phyloP scores from a whole-genome alignment of 2,113 vertebrate species.

The Sapayoa aenigma region DNA sequence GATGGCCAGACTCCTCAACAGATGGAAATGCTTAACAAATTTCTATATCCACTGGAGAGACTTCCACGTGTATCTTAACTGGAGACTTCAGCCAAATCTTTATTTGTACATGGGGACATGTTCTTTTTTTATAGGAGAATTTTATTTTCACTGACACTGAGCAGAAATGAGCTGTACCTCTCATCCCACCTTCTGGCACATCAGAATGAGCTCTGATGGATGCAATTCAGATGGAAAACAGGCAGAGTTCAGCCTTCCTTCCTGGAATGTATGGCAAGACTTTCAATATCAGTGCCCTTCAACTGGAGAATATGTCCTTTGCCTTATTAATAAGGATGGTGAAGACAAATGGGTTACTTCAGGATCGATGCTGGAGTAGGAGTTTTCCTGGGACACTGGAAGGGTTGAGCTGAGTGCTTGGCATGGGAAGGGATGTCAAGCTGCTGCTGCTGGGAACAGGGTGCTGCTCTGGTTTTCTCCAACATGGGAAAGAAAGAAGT shows the following conservation, averaged over 20 bases:
- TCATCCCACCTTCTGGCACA: rapidly evolving
- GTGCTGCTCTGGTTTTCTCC: neutral
- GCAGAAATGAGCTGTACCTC: neutral
- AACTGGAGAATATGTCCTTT: neutral
- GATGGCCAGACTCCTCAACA: neutral
- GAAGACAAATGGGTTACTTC: neutral
- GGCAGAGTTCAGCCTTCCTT: neutral
- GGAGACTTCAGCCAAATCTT: neutral
- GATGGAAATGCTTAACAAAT: conserved; percentile 1
- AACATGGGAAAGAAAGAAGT: neutral
- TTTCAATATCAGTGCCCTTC: neutral
- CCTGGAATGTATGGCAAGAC: neutral
- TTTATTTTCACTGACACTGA: neutral
- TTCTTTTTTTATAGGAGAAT: neutral
- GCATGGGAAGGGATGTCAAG: rapidly evolving
- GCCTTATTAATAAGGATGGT: neutral
- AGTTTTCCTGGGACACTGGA: neutral
- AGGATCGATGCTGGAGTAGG: neutral
- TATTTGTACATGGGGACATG: neutral
- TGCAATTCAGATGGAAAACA: neutral
- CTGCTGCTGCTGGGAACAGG: rapidly evolving
- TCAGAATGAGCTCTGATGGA: neutral
- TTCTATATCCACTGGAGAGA: neutral
- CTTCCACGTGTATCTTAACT: neutral
- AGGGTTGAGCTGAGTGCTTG: neutral